Base-by-base conservation (phyloP, 1,140 invertebrate species). In the Papilio helenus region DNA sequence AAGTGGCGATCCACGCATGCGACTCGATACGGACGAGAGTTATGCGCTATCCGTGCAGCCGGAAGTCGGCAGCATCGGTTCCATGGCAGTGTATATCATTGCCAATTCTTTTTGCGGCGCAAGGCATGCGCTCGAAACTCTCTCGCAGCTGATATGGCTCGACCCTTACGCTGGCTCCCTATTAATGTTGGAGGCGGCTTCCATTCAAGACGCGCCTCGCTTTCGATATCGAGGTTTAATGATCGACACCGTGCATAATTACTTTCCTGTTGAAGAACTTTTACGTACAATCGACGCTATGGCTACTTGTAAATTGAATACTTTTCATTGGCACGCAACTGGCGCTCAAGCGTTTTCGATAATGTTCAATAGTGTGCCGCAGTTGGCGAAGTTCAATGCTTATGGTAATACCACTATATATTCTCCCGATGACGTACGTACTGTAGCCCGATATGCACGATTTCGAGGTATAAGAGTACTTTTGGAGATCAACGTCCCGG, bases 291-390 rank as follows among this genome's bases (percentile, higher is more conserved):
- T 98, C 14, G 96, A 97, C 78, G 97, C 95, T 3, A 97, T 98
- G 96, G 96, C 96, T 1, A 95, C 97, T 46, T 96, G 95, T 74
- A 98, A 98, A 93, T 94, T 98, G 44, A 98, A 98, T 92, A 96
- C 97, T 14, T 96, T 98, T 78, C 97, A 98, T 89, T 98, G 97
- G 97, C 97, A 98, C 86, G 95, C 97, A 0, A 97, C 97, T 0
- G 97, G 98, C 88, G 96, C 96, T 1, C 97, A 98, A 86, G 97
- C 97, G 84, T 98, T 98, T 92, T 97, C 97, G 0, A 95, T 97
- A 80, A 90, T 96, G 46, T 95, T 97, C 1, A 95, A 95, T 9
- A 94, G 95, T 82, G 95, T 97, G 55, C 97, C 97, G 0, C 94
- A 96, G 82, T 93, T 98, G 89, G 93, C 96, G 1, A 95, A 95